Percentiles rank a stretch among this genome's conserved stretches.
phyloP scores from a whole-genome alignment of 2,113 vertebrate species.

The Beaufortia kweichowensis region DNA sequence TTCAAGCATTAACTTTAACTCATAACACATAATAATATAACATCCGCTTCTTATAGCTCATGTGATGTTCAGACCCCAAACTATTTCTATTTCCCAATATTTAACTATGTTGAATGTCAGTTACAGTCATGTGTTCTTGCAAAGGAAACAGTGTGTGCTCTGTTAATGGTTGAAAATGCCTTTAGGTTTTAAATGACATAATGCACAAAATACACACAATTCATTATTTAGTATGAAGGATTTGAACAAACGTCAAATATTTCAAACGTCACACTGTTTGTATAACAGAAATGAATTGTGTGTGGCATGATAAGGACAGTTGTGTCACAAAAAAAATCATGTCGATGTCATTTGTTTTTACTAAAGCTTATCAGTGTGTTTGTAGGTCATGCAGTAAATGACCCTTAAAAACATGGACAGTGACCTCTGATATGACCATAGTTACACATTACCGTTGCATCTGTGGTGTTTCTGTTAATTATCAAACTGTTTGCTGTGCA shows the following conservation, averaged over 20 bases:
- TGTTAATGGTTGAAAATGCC: not conserved
- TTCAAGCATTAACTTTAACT: not conserved
- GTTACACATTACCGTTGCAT: slow-evolving; percentile 21
- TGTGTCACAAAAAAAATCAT: no score
- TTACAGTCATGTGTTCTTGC: not conserved
- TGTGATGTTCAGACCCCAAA: slow-evolving; percentile 1
- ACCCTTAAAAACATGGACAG: not conserved
- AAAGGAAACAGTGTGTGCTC: not conserved
- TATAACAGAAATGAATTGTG: no score
- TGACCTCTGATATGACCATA: slow-evolving; percentile 14
- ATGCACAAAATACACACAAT: no score
- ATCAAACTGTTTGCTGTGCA: slow-evolving; percentile 34
- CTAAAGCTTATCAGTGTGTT: not conserved
- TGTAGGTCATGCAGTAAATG: not conserved
- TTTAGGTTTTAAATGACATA: no score
- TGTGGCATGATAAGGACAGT: no score
- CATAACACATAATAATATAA: not conserved
- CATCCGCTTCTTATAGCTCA: not conserved
- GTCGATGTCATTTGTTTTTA: no score
- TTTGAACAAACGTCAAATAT: no score
- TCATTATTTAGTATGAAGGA: no score
- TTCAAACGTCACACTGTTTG: no score
- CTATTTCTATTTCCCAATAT: slow-evolving; percentile 4
- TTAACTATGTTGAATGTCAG: not conserved
- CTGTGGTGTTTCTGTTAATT: slow-evolving; percentile 10